Conservation (phyloP, 2,888 invertebrate species). For the Serripes groenlandicus region DNA sequence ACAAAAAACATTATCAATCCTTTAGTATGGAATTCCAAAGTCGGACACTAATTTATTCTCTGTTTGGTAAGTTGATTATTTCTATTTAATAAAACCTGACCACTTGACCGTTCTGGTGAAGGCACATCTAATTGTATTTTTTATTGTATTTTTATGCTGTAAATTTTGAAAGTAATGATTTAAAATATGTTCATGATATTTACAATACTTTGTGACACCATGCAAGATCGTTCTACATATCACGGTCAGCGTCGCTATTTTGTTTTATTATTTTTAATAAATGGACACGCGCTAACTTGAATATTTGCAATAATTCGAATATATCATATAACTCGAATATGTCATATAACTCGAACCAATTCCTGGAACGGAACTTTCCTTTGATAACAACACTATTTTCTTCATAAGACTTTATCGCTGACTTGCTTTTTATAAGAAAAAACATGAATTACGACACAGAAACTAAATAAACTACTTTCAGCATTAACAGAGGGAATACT, state of each 20-base stretch:
- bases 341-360: too few relatives aligned
- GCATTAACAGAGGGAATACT: too few relatives aligned
- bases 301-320: too few relatives aligned
- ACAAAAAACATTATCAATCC: constrained; percentile 2
- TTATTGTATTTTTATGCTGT: too few relatives aligned
- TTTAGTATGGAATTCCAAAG: neutral
- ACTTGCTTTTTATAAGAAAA: neutral
- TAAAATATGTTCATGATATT: neutral
- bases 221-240: neutral
- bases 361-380: too few relatives aligned
- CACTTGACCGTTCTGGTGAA: constrained; percentile 6
- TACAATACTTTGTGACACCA: neutral
- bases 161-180: neutral
- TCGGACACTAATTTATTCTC: constrained; percentile 10
- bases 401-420: neutral
- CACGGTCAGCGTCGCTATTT: neutral
- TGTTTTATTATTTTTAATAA: neutral
- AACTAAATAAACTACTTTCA: too few relatives aligned
- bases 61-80: constrained; percentile 4
- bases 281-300: neutral
- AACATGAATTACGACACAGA: too few relatives aligned
- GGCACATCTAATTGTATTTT: too few relatives aligned
- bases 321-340: too few relatives aligned
- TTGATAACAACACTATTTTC: too few relatives aligned
- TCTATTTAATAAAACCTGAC: constrained; percentile 5